Evolutionary conservation across 2,797 vertebrate species (phyloP), one percentile per base, ranked within the genome.

Genomic region (Microctenopoma lineatum): DNA sequence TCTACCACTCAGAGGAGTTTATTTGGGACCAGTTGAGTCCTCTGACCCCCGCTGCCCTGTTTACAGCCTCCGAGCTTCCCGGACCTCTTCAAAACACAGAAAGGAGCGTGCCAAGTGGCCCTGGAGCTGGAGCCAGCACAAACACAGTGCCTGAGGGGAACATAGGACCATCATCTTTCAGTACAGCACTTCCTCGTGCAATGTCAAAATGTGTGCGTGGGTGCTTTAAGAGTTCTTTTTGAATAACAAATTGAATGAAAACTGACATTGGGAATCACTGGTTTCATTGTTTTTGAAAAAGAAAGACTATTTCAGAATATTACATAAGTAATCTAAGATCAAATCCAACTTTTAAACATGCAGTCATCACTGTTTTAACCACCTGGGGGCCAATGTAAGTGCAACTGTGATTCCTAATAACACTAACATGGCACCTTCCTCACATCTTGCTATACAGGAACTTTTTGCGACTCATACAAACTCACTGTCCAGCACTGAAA

Each of bases 51-150:
- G 21, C 59, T 4, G 13, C 59, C 70, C 47, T 79, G 83, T 90
- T 92, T 86, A 86, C 57, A 45, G 60, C 77, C 86, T 68, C 56
- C 15, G 2, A 69, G 47, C 80, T 85, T 87, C 80, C 87, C 54
- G 39, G 72, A 86, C 53, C 60, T 84, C 74, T 75, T 75, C 63
- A 73, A 38, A 79, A 70, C 54, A 61, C 42, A 69, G 56, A 21
- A 7, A 34, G 59, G 44, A 66, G 51, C 7, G 48, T 70, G 75
- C 82, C 76, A 82, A 83, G 66, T 53, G 75, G 55, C 48, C 32
- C 53, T 3, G 53, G 5, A 32, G 70, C 55, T 4, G 26, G 56
- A 81, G 73, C 68, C 75, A 75, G 79, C 59, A 74, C 57, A 71
- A 73, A 81, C 76, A 82, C 8, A n/a, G 14, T 5, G 9, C 65